Base-by-base conservation (phyloP, 2,113 vertebrate genomes). In the Pycnonotus jocosus region DNA sequence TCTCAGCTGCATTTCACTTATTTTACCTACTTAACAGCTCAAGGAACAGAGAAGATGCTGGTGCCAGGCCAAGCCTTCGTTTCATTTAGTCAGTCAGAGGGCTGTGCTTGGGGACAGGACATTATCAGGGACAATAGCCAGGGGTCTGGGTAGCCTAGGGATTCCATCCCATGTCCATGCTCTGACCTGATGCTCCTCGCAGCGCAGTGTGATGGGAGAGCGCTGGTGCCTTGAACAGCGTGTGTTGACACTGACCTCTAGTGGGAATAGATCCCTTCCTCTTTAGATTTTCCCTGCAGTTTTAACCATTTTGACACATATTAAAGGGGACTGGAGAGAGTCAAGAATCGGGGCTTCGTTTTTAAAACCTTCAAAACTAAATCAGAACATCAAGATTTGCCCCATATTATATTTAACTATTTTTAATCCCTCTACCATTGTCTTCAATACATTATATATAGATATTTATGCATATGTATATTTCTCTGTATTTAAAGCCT, bases 201-300 rank as follows among this genome's bases (percentile, higher is more conserved):
- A 57, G 30, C 2, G 0, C 40, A n/a, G 9, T 1, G 51, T 10
- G 58, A 35, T 23, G 22, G 44, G 44, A 50, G 23, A 64, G 45
- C 1, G 0, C 25, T 6, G 20, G 17, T 74, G 33, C 42, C 37
- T 70, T 33, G 19, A 76, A 64, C 17, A 50, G 25, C 1, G 4
- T 65, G 92, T 68, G 88, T 27, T 68, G 57, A 83, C 92, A 92
- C 88, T 92, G 96, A 93, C 96, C 90, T 90, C 96, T 97, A 94
- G 88, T 60, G 96, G 94, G 82, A 92, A 53, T 0, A 71, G 15
- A 35, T 24, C 38, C 25, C 31, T 24, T 2, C 10, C 22, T 53
- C 33, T 28, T n/a, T 4, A 4, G 22, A 31, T 89, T 87, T 60
- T 15, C 50, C 68, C 58, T 44, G 54, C 62, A 23, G 53, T 77